Conservation (phyloP, 2,797 vertebrate species). For the Mycteria americana region DNA sequence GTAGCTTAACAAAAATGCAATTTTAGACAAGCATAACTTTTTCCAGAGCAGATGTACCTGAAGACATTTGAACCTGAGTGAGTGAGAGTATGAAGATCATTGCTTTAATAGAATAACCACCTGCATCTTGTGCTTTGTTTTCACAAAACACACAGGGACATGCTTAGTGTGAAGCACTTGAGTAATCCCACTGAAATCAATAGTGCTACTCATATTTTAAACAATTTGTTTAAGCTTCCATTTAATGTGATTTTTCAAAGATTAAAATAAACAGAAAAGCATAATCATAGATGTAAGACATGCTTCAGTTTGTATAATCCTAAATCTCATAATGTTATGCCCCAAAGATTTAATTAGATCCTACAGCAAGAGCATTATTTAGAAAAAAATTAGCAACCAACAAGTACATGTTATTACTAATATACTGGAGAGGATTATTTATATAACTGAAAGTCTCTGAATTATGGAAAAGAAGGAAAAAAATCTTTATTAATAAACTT, state of each 20-base stretch:
- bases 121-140: neutral
- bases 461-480: neutral
- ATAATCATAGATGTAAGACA: neutral
- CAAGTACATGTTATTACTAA: neutral
- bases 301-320: neutral
- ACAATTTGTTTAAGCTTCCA: neutral
- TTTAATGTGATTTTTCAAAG: neutral
- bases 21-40: neutral
- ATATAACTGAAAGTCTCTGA: neutral
- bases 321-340: neutral
- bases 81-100: neutral
- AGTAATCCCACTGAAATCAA: neutral
- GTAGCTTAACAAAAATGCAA: neutral
- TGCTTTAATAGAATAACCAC: neutral
- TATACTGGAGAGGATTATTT: neutral
- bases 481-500: neutral
- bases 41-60: neutral
- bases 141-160: neutral
- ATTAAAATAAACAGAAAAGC: neutral
- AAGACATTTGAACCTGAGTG: neutral
- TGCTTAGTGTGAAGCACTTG: neutral
- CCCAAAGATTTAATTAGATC: neutral
- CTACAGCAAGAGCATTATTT: neutral
- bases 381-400: neutral
- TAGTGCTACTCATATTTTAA: neutral